A percentile compares a stretch with the other conserved stretches of the same genome.
Evolutionary conservation across 1,140 invertebrate species (phyloP).

Genomic region (Plodia interpunctella): DNA sequence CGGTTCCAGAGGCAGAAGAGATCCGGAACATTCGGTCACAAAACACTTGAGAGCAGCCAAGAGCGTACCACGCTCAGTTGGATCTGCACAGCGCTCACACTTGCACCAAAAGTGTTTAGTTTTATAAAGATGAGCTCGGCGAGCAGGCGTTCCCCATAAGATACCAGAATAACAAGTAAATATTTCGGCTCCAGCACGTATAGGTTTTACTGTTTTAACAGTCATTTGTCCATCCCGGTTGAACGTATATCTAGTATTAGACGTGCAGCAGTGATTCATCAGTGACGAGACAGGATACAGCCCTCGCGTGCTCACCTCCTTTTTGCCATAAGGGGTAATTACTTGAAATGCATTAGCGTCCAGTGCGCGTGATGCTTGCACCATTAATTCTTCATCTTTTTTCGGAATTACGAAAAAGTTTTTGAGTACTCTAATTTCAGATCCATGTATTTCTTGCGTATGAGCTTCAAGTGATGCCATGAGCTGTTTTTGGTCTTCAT

Average conservation of each 20-base stretch:
- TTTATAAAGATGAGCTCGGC: conserved; percentile 80
- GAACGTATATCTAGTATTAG: conserved; percentile 85
- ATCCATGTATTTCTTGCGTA: conserved; percentile 71
- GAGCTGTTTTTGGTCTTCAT: conserved; percentile 74
- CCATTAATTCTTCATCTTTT: conserved; percentile 80
- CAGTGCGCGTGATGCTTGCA: conserved; percentile 79
- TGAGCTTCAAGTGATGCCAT: conserved; percentile 79
- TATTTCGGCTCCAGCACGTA: conserved; percentile 82
- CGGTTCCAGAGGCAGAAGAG: conserved; percentile 67
- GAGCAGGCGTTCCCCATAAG: conserved; percentile 83
- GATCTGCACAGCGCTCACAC: conserved; percentile 84
- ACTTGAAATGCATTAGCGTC: conserved; percentile 88
- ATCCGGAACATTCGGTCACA: conserved; percentile 58
- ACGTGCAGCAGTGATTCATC: conserved; percentile 86
- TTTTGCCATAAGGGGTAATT: conserved; percentile 60
- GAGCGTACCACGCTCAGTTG: conserved; percentile 78
- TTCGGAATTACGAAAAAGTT: conserved; percentile 76
- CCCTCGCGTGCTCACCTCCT: conserved; percentile 79
- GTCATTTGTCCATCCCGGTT: conserved; percentile 79
- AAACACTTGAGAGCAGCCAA: conserved; percentile 76
- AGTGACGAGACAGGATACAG: conserved; percentile 85
- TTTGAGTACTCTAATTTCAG: conserved; percentile 79
- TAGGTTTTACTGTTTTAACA: conserved; percentile 80
- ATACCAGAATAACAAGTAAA: conserved; percentile 85
- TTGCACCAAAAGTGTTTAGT: conserved; percentile 87